Base-by-base conservation (phyloP, 2,113 vertebrate genomes). In the Gavia stellata region DNA sequence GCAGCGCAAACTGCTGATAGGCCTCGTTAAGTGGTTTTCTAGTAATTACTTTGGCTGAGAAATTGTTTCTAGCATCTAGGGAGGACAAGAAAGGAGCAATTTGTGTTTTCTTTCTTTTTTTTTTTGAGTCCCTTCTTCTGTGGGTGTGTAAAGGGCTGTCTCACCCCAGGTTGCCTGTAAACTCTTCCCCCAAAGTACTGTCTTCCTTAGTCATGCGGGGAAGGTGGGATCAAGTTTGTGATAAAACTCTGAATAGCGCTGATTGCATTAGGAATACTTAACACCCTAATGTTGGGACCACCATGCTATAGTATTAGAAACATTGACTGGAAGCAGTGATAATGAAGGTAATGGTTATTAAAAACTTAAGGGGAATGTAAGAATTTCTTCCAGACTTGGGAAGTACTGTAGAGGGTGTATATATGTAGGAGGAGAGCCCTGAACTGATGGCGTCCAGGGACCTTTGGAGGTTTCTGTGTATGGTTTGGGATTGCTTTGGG, bases 1-100 rank as follows among this genome's bases (percentile, higher is more conserved):
- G 20, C 36, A 14, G 17, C 47, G 61, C 33, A 6, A 40, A 16
- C 24, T 44, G 44, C 40, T 50, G 16, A 11, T 12, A 15, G 49
- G 44, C 1, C 1, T 33, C 6, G 2, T 33, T 29, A 8, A 47
- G 33, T 66, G 29, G 8, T 73, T 33, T 15, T 19, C 24, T 45
- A 16, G 14, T 4, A 7, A 6, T 33, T 33, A 0, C 34, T 62
- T 87, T 49, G 53, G 40, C 45, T 50, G 34, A 79, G 50, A 85
- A 67, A 14, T 5, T 4, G 6, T 24, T 14, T 34, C 81, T 13
- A 0, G 19, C 0, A 0, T 28, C 2, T 2, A 7, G 23, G 31
- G 61, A 61, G 52, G 82, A 10, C 2, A 4, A 44, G 36, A 36
- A 67, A 42, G 56, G 47, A 75, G 50, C 15, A 2, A 13, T 47